Conservation (phyloP, 2,797 vertebrate species). For the Todus mexicanus region DNA sequence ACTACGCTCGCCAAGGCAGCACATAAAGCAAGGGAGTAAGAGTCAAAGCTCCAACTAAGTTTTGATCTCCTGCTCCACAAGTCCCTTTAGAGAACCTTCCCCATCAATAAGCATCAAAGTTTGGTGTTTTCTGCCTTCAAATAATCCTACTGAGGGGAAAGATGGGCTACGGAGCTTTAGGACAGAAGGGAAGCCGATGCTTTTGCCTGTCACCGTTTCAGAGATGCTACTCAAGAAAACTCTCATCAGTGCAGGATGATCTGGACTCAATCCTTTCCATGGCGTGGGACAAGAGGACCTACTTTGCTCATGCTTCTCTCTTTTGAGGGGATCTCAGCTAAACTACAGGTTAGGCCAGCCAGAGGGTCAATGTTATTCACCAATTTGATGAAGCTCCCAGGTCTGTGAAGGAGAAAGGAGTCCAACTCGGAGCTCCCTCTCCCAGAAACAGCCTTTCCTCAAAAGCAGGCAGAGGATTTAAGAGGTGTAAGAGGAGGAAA, state of each 20-base stretch:
- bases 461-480: background rate
- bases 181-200: background rate
- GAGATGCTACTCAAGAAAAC: background rate
- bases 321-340: background rate
- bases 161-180: background rate
- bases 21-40: background rate
- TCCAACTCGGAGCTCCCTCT: fast-evolving
- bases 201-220: background rate
- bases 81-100: background rate
- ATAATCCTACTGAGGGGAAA: background rate
- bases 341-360: background rate
- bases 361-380: background rate
- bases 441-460: background rate
- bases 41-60: background rate
- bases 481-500: background rate
- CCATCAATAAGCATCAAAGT: background rate
- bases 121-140: background rate
- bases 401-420: background rate
- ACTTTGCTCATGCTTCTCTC: background rate
- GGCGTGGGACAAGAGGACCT: background rate
- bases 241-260: background rate
- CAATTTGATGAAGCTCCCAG: background rate
- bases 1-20: background rate
- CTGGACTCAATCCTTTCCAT: background rate
- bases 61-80: background rate